Evolutionary conservation across 2,113 vertebrate species (phyloP).

Genomic region (Dinomys branickii): DNA sequence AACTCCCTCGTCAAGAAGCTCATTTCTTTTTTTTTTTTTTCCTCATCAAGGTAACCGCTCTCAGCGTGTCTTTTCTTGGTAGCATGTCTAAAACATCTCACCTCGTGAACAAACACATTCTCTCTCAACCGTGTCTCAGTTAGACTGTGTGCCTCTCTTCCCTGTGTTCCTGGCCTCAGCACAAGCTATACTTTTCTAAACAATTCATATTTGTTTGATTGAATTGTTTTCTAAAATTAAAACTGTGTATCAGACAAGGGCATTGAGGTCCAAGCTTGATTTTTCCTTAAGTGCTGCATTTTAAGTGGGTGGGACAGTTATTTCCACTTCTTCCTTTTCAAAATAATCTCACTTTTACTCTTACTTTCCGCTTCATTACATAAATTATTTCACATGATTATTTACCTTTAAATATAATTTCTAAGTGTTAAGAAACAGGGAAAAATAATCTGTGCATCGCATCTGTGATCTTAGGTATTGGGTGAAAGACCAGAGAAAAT

Average conservation of each 20-base stretch:
- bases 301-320: background rate
- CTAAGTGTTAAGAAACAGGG: background rate
- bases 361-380: background rate
- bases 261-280: background rate
- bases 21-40: no score
- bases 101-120: background rate
- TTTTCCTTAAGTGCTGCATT: background rate
- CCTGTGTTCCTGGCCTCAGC: background rate
- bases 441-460: no score
- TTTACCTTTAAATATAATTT: background rate
- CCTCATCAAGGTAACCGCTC: background rate
- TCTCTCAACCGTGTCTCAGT: background rate
- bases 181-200: background rate
- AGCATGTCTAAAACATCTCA: background rate
- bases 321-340: background rate
- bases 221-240: background rate
- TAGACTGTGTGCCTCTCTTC: background rate
- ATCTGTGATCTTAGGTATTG: rapidly evolving
- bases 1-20: no score
- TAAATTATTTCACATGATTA: background rate
- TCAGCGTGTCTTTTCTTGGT: background rate
- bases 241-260: background rate
- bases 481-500: background rate
- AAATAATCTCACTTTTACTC: background rate
- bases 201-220: background rate